These are phyloP conservation scores for Orussus abietinus DNA, from an alignment of 1,140 invertebrate species.

Conservation along the genomic window DNA sequence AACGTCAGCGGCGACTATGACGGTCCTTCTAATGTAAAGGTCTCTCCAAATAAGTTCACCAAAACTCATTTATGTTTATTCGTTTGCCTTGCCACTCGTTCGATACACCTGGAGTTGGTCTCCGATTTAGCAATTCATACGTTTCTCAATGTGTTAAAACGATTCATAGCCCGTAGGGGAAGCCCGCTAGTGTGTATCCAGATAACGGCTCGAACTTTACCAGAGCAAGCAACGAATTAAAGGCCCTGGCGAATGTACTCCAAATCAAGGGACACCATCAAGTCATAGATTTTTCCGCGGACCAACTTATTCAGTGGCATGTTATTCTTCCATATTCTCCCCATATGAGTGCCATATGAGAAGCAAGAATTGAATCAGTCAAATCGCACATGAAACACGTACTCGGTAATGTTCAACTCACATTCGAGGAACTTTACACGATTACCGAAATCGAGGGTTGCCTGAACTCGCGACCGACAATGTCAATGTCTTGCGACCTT, in stretches of 20 bases:
- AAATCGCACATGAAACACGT: slow-evolving; percentile 30
- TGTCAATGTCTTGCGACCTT: too few relatives aligned
- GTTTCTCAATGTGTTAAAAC: background rate
- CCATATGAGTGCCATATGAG: slow-evolving; percentile 46
- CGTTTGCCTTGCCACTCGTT: slow-evolving; percentile 21
- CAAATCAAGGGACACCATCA: background rate
- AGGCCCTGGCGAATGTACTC: background rate
- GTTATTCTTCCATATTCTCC: slow-evolving; percentile 42
- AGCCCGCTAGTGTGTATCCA: background rate
- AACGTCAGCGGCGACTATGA: slow-evolving; percentile 29
- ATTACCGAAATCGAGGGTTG: slow-evolving; percentile 6
- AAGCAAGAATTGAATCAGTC: slow-evolving; percentile 36
- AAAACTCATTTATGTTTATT: slow-evolving; percentile 30
- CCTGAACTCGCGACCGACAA: slow-evolving; percentile 13
- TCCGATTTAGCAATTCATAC: too few relatives aligned
- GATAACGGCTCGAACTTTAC: slow-evolving; percentile 12
- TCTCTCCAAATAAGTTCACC: slow-evolving; percentile 5
- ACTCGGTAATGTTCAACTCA: slow-evolving; percentile 14
- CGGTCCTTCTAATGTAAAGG: slow-evolving; percentile 31
- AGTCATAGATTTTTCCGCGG: background rate
- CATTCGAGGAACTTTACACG: slow-evolving; percentile 22
- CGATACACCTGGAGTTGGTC: too few relatives aligned
- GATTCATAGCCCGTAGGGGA: slow-evolving; percentile 2
- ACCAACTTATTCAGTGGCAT: slow-evolving; percentile 23
- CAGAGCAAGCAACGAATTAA: slow-evolving; percentile 2